phyloP scores from a whole-genome alignment of 2,113 vertebrate species.

The Peucedramus taeniatus region DNA sequence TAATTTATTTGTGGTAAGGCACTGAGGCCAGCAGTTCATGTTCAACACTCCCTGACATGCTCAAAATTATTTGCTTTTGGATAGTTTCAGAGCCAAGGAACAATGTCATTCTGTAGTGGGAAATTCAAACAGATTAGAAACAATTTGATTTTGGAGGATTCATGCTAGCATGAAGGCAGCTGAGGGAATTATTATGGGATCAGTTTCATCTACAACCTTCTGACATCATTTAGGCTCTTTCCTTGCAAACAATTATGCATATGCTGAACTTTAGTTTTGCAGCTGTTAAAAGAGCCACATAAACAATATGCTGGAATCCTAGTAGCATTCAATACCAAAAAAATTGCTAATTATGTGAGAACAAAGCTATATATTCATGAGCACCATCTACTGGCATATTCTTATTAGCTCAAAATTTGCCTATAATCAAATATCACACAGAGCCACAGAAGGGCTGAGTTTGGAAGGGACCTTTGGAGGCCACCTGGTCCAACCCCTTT shows the following conservation, averaged over 20 bases:
- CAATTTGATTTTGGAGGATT: background rate
- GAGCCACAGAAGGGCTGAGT: background rate
- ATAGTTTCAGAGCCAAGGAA: background rate
- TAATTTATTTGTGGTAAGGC: background rate
- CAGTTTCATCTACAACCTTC: background rate
- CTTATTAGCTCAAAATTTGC: background rate
- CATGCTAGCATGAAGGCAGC: background rate
- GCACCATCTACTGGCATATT: background rate
- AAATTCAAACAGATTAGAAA: background rate
- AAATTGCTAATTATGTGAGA: background rate
- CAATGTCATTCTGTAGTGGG: background rate
- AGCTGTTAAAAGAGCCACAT: background rate
- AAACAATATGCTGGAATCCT: background rate
- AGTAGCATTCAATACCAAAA: background rate
- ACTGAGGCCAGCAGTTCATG: background rate
- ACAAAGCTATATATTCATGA: background rate
- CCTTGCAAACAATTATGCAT: background rate
- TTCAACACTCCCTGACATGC: background rate
- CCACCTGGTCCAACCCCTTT: background rate
- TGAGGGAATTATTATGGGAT: background rate
- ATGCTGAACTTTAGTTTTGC: background rate
- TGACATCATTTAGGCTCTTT: background rate
- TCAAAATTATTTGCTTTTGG: conserved; percentile 13
- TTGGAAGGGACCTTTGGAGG: background rate
- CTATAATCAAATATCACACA: background rate